These are phyloP conservation scores for Cheilosia impressa DNA, from an alignment of 2,888 invertebrate species.

Conservation along the genomic window DNA sequence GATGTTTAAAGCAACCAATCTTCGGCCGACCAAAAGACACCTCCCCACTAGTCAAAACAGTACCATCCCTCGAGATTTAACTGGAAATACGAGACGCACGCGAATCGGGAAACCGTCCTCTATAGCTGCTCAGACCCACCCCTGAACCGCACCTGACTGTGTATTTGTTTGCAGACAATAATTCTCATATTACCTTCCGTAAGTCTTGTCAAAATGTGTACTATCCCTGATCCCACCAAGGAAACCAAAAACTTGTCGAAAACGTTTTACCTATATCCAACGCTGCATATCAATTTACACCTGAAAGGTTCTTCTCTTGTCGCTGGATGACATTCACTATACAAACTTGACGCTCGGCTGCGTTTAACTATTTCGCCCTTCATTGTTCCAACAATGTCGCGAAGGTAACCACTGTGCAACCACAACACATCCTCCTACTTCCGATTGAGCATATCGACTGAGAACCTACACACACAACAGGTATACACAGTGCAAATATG, in stretches of 20 bases:
- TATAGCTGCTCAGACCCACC: too few species aligned
- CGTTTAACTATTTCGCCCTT: slow-evolving; percentile 4
- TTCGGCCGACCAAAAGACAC: too few species aligned
- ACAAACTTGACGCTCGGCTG: slow-evolving; percentile 3
- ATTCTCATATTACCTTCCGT: slow-evolving; percentile 64
- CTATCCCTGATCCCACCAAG: slow-evolving; percentile 2
- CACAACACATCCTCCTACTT: slow-evolving; percentile 83
- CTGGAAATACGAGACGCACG: slow-evolving; percentile 44
- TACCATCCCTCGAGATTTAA: slow-evolving; percentile 35
- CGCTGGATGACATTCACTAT: slow-evolving; percentile 17
- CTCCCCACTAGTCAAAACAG: slow-evolving; percentile 47
- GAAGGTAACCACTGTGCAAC: slow-evolving; percentile 80
- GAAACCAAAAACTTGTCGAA: slow-evolving; percentile 47
- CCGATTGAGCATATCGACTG: slow-evolving; percentile 77
- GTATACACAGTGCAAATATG: slow-evolving; percentile 35
- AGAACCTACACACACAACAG: slow-evolving; percentile 42
- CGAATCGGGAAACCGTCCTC: slow-evolving; percentile 13
- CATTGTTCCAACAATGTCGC: slow-evolving; percentile 47
- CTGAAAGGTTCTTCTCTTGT: slow-evolving; percentile 20
- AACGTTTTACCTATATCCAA: slow-evolving; percentile 9
- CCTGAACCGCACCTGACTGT: slow-evolving; percentile 33
- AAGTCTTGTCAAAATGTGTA: slow-evolving; percentile 27
- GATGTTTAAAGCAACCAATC: too few species aligned
- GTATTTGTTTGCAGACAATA: slow-evolving; percentile 36
- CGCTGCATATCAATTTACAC: slow-evolving; percentile 60